Evolutionary conservation across 2,888 invertebrate genomes (phyloP).

Genomic region (Phyto melanocephala): DNA sequence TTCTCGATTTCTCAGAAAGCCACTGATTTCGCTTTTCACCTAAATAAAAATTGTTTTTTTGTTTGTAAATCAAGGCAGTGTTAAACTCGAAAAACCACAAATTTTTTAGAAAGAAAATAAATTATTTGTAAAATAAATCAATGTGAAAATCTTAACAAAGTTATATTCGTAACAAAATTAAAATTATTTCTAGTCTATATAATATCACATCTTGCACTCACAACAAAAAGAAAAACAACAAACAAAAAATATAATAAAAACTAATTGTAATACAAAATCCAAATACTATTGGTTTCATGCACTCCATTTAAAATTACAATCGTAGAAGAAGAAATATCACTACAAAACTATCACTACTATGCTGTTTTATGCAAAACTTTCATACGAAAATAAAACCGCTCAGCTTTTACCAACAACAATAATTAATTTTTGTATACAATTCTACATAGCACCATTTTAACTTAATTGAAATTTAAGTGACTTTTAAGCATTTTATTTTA

Average conservation of each 20-base stretch:
- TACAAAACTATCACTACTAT: background rate
- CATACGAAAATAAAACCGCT: background rate
- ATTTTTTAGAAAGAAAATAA: too few species aligned
- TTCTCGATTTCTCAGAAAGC: too few species aligned
- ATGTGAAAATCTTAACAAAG: too few species aligned
- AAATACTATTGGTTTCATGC: conserved; percentile 46
- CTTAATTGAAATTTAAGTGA: background rate
- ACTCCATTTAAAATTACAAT: conserved; percentile 22
- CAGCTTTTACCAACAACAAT: background rate
- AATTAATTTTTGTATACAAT: conserved; percentile 41
- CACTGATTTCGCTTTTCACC: too few species aligned
- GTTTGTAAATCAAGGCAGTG: too few species aligned
- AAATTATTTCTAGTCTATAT: too few species aligned
- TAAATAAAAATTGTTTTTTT: too few species aligned
- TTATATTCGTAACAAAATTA: too few species aligned
- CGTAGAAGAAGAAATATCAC: background rate
- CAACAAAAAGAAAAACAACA: conserved; percentile 7
- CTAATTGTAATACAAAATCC: conserved; percentile 14
- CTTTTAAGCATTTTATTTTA: conserved; percentile 2
- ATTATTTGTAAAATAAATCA: too few species aligned
- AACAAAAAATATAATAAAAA: background rate
- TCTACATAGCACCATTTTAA: conserved; percentile 59
- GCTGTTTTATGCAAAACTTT: background rate
- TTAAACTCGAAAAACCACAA: too few species aligned
- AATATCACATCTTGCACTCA: conserved; percentile 52